Percentiles rank a stretch among this genome's conserved stretches.
Conservation (phyloP, 2,888 invertebrate species). For the Thelaira solivaga region DNA sequence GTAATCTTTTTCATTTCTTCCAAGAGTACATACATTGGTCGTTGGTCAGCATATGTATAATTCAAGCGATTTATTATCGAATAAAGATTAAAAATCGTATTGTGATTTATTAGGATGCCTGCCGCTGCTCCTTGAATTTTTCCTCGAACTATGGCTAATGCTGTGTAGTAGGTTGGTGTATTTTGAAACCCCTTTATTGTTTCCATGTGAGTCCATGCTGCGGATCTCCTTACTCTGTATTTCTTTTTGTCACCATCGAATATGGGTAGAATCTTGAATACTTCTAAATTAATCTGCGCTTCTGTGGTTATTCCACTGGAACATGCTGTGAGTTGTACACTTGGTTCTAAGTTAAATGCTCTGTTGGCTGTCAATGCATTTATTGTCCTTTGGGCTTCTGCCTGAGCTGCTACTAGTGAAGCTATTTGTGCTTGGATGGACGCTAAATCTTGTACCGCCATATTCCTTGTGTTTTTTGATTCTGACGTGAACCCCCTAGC, state of each 20-base stretch:
- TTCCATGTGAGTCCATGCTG: no score
- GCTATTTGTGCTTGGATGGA: no score
- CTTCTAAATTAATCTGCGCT: slow-evolving; percentile 16
- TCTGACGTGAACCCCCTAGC: no score
- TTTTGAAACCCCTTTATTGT: neutral
- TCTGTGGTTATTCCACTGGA: slow-evolving; percentile 16
- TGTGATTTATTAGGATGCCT: slow-evolving; percentile 18
- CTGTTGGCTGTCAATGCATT: no score
- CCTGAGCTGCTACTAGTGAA: no score
- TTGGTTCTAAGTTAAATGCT: neutral
- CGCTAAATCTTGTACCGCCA: no score
- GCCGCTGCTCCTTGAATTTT: slow-evolving; percentile 10
- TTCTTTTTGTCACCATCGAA: slow-evolving; percentile 11
- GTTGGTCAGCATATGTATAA: slow-evolving; percentile 35
- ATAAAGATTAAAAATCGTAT: slow-evolving; percentile 36
- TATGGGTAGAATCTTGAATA: slow-evolving; percentile 26
- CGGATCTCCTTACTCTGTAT: slow-evolving; percentile 14
- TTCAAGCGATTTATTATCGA: slow-evolving; percentile 29
- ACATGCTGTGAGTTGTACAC: neutral
- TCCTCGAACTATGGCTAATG: slow-evolving; percentile 7
- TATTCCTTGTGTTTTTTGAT: no score
- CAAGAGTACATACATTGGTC: slow-evolving; percentile 27
- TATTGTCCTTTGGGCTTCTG: no score
- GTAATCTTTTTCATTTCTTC: slow-evolving; percentile 32
- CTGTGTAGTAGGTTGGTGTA: slow-evolving; percentile 31